Percentiles rank a stretch among this genome's conserved stretches.
phyloP scores from a whole-genome alignment of 1,140 invertebrate species.

The Danaus plexippus region DNA sequence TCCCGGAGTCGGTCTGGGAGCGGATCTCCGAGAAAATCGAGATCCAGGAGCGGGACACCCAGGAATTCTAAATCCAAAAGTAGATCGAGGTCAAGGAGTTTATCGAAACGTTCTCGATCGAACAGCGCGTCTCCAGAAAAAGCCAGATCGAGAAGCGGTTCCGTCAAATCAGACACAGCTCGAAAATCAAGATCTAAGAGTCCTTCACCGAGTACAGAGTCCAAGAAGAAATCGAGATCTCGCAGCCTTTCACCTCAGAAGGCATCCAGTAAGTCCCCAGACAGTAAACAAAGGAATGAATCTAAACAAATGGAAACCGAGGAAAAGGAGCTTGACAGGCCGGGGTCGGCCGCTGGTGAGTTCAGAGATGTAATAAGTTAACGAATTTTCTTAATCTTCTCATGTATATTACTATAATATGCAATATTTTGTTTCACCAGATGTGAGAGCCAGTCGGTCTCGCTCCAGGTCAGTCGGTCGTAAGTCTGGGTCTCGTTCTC shows the following conservation, averaged over 20 bases:
- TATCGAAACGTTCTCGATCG: slow-evolving; percentile 22
- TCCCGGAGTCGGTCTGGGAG: slow-evolving; percentile 26
- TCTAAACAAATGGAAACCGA: slow-evolving; percentile 35
- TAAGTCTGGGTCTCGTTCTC: slow-evolving; percentile 40
- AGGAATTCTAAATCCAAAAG: slow-evolving; percentile 27
- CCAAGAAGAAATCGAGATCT: slow-evolving; percentile 7
- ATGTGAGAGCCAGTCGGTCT: slow-evolving; percentile 10
- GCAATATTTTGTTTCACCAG: background rate
- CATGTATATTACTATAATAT: too few relatives aligned
- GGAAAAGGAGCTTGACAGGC: slow-evolving; percentile 14
- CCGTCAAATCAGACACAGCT: slow-evolving; percentile 5
- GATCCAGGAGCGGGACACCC: slow-evolving; percentile 21
- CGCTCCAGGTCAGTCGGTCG: slow-evolving; percentile 34
- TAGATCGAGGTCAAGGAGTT: slow-evolving; percentile 26
- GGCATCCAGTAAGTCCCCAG: slow-evolving; percentile 15
- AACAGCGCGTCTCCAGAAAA: slow-evolving; percentile 17
- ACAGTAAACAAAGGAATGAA: slow-evolving; percentile 20
- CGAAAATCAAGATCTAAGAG: slow-evolving; percentile 16
- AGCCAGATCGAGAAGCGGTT: slow-evolving; percentile 8
- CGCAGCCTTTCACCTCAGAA: slow-evolving; percentile 6
- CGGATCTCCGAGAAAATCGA: slow-evolving; percentile 21
- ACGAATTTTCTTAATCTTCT: too few relatives aligned
- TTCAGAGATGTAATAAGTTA: background rate
- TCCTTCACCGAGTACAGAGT: slow-evolving; percentile 7
- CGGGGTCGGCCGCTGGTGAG: slow-evolving; percentile 13